phyloP scores from a whole-genome alignment of 2,113 vertebrate species.

The Elachura formosa region DNA sequence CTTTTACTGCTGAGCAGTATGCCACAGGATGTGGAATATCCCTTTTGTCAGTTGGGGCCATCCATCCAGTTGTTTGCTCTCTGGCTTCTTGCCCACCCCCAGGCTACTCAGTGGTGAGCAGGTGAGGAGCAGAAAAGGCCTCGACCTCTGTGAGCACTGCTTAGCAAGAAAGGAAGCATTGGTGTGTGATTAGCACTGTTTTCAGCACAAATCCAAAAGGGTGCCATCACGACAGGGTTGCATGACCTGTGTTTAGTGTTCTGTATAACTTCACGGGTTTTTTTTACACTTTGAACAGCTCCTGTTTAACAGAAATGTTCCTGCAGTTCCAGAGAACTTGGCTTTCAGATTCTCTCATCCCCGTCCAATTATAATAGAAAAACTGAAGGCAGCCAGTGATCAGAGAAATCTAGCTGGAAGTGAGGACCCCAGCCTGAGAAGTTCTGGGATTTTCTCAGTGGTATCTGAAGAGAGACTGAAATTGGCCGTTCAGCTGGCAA shows the following conservation, averaged over 20 bases:
- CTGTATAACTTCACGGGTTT: background rate
- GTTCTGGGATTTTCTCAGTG: slow-evolving; percentile 78
- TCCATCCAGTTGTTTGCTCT: background rate
- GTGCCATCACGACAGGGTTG: background rate
- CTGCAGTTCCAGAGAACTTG: slow-evolving; percentile 73
- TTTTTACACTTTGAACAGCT: slow-evolving; percentile 71
- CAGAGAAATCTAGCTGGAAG: background rate
- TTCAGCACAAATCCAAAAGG: background rate
- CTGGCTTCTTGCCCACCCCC: background rate
- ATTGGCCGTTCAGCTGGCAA: slow-evolving; percentile 82
- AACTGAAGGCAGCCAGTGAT: slow-evolving; percentile 59
- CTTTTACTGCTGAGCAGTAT: background rate
- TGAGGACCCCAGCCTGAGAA: slow-evolving; percentile 34
- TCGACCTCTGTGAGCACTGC: background rate
- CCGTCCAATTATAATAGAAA: slow-evolving; percentile 85
- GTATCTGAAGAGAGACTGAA: slow-evolving; percentile 88
- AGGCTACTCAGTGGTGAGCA: background rate
- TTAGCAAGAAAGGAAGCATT: background rate
- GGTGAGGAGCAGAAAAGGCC: background rate
- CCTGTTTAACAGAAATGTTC: slow-evolving; percentile 79
- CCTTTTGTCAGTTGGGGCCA: background rate
- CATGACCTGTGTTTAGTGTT: background rate
- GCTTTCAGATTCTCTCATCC: slow-evolving; percentile 75
- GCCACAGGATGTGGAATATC: background rate
- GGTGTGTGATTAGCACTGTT: background rate